These are phyloP conservation scores for Nibea albiflora DNA, from an alignment of 2,113 vertebrate genomes.

Conservation along the genomic window DNA sequence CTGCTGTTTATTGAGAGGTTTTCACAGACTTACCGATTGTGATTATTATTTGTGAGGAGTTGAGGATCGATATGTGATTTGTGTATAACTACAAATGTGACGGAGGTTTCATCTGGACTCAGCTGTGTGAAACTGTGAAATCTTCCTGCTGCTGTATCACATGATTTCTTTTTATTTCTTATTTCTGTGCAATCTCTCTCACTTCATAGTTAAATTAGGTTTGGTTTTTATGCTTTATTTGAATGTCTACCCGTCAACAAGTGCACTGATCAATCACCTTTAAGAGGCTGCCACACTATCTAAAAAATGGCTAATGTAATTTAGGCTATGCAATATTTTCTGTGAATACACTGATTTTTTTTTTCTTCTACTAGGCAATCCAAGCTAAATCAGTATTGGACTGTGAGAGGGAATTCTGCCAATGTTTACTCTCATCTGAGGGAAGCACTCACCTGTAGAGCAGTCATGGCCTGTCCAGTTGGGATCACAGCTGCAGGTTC, in stretches of 20 bases:
- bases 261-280: not conserved
- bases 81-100: not conserved
- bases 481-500: conserved; percentile 95
- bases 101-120: not conserved
- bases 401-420: conserved; percentile 19
- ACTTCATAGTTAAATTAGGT: not conserved
- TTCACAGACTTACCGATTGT: not conserved
- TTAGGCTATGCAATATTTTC: not conserved
- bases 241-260: not conserved
- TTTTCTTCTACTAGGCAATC: conserved; percentile 4
- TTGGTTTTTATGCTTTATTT: not conserved
- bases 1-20: conserved; percentile 1
- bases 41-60: not conserved
- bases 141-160: not conserved
- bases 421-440: conserved; percentile 42
- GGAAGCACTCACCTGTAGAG: conserved; percentile 88
- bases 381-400: conserved; percentile 7
- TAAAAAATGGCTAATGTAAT: not conserved
- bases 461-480: conserved; percentile 97
- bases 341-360: not conserved
- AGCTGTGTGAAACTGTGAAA: not conserved
- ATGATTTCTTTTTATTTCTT: not conserved
- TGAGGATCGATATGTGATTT: not conserved
- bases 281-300: not conserved
- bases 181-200: not conserved